Conservation (phyloP, 2,797 vertebrate species). For the Mionectes olivaceus region DNA sequence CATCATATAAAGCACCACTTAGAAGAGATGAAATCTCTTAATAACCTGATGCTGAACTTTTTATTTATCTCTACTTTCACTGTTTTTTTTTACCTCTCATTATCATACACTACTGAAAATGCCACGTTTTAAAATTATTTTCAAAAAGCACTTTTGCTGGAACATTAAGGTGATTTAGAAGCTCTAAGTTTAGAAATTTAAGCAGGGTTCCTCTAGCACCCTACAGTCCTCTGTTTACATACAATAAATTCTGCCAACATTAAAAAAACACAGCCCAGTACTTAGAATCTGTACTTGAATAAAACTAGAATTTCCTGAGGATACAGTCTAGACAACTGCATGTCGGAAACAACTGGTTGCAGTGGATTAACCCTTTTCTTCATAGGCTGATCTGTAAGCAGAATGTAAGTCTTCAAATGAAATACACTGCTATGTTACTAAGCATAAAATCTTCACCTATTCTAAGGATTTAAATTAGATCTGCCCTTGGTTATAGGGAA, state of each 20-base stretch:
- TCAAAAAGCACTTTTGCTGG: background rate
- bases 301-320: background rate
- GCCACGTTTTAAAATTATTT: background rate
- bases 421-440: background rate
- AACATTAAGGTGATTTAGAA: background rate
- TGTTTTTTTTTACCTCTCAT: background rate
- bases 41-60: background rate
- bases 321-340: background rate
- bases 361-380: background rate
- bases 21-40: background rate
- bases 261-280: background rate
- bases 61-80: background rate
- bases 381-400: background rate
- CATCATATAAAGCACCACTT: background rate
- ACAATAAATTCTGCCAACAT: background rate
- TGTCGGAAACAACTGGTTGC: background rate
- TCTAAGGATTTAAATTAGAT: background rate
- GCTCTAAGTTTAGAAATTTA: background rate
- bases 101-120: background rate
- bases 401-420: background rate
- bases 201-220: background rate
- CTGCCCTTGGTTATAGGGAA: background rate
- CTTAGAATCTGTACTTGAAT: background rate
- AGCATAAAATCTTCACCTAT: background rate
- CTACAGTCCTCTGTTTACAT: background rate